Evolutionary conservation across 2,797 vertebrate genomes (phyloP).

Genomic region (Ctenopoma multispine): DNA sequence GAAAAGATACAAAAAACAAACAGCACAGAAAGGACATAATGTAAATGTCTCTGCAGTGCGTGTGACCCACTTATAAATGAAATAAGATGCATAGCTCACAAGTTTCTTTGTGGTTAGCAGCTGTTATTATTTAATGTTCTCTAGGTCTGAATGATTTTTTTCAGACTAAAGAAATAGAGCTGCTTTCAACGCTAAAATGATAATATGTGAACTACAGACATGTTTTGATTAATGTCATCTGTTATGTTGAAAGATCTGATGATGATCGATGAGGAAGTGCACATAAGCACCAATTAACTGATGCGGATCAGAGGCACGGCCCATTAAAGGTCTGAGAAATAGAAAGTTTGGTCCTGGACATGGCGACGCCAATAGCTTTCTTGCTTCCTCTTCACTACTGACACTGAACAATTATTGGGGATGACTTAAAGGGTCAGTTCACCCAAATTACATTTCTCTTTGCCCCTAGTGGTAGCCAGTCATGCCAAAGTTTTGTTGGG

Average conservation of each 20-base stretch:
- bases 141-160: constrained; percentile 14
- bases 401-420: constrained; percentile 24
- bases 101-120: constrained; percentile 29
- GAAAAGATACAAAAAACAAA: background rate
- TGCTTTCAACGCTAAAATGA: constrained; percentile 9
- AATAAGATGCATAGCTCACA: constrained; percentile 29
- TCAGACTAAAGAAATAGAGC: background rate
- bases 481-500: background rate
- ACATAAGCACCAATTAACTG: constrained; percentile 48
- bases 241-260: constrained; percentile 27
- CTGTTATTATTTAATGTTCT: constrained; percentile 35
- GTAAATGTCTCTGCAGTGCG: background rate
- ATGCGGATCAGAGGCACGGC: constrained; percentile 22
- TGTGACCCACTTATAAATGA: constrained; percentile 39
- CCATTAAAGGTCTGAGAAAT: constrained; percentile 25
- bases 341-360: constrained; percentile 28
- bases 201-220: constrained; percentile 27
- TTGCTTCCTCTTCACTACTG: constrained; percentile 17
- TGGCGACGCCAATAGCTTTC: constrained; percentile 11
- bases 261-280: constrained; percentile 39
- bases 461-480: background rate
- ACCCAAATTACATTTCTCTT: background rate
- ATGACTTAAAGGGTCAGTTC: constrained; percentile 21
- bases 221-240: constrained; percentile 41
- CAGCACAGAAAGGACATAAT: background rate